These are phyloP conservation scores for Corbicula japonica DNA, from an alignment of 2,888 invertebrate species.

Conservation along the genomic window DNA sequence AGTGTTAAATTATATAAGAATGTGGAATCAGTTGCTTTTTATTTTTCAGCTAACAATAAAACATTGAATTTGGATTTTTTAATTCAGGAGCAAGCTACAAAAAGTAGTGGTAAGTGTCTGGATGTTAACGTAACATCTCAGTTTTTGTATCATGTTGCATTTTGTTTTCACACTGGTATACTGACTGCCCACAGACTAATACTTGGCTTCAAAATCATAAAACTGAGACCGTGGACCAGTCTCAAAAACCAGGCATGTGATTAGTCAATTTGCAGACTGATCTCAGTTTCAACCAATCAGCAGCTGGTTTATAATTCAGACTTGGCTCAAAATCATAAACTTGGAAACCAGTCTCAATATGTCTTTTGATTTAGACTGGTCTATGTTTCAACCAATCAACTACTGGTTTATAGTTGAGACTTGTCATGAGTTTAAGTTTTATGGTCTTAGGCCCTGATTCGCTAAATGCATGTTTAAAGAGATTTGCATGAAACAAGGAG, in stretches of 20 bases:
- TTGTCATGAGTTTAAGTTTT: no score
- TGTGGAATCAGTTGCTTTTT: no score
- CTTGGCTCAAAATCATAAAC: no score
- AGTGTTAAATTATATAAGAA: no score
- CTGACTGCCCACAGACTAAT: not conserved
- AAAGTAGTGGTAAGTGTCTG: conserved; percentile 69
- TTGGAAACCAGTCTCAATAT: no score
- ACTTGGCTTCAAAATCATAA: not conserved
- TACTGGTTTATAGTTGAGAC: no score
- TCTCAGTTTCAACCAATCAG: not conserved
- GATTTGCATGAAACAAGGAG: no score
- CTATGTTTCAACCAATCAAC: no score
- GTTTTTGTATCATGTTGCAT: not conserved
- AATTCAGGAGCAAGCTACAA: conserved; percentile 75
- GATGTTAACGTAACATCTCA: not conserved
- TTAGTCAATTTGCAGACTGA: not conserved
- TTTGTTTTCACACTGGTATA: not conserved
- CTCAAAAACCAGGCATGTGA: not conserved
- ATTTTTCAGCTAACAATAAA: conserved; percentile 74
- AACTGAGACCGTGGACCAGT: not conserved
- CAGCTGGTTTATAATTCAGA: no score
- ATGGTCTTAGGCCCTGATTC: no score
- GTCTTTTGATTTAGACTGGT: no score
- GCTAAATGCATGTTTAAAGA: no score
- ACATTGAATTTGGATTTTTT: conserved; percentile 83